phyloP scores from a whole-genome alignment of 2,113 vertebrate species.

The Sylvia atricapilla region DNA sequence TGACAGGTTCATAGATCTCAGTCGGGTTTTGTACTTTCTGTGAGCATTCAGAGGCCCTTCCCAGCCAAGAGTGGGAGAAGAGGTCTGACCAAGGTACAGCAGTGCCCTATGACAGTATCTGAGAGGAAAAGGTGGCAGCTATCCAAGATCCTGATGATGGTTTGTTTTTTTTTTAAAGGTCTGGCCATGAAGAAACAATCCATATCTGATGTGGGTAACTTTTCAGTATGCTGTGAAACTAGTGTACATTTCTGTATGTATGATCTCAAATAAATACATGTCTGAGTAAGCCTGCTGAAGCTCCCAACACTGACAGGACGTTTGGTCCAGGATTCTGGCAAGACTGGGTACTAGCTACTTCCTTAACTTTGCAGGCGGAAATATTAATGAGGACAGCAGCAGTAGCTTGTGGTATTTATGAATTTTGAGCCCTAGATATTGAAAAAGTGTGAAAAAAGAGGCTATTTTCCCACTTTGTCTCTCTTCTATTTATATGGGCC shows the following conservation, averaged over 20 bases:
- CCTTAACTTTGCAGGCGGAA: not conserved
- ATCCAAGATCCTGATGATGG: not conserved
- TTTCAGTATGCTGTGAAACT: not conserved
- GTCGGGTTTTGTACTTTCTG: not conserved
- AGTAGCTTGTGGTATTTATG: not conserved
- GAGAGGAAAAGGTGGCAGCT: not conserved
- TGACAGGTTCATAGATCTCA: rapidly evolving
- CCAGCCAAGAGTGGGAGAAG: not conserved
- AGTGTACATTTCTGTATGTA: not conserved
- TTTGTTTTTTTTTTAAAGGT: not conserved
- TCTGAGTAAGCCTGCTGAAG: not conserved
- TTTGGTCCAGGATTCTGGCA: not conserved
- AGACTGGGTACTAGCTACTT: not conserved
- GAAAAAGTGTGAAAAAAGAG: not conserved
- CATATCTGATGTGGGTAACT: not conserved
- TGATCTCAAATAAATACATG: not conserved
- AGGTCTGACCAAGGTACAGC: not conserved
- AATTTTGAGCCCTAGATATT: not conserved
- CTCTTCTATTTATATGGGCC: not conserved
- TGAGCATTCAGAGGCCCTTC: not conserved
- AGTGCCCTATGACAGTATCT: not conserved
- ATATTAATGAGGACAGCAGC: not conserved
- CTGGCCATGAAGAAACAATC: not conserved
- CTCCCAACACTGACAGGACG: not conserved
- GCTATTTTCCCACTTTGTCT: not conserved